Evolutionary conservation across 2,888 invertebrate genomes (phyloP), one percentile per base, ranked within the genome.

Genomic region (Agrochola circellaris): DNA sequence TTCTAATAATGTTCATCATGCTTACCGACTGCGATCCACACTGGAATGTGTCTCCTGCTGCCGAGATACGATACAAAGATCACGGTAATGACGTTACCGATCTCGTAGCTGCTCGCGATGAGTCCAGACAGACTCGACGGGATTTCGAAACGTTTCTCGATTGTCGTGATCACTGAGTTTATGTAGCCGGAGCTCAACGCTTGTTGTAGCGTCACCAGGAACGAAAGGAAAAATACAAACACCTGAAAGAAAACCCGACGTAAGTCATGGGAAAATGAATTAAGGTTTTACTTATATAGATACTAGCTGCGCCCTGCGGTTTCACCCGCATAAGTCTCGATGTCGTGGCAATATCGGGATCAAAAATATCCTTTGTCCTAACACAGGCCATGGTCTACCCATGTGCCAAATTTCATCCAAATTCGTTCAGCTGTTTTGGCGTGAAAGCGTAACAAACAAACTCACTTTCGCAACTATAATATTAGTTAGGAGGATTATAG

Each of bases 11-110:
- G 20, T 34, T 34, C 58, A 85, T 34, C 58, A 85, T 87, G 7
- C 97, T 97, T 95, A 97, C 99, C 99, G 84, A 98, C 98, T 85
- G 99, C 99, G 91, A 99, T 99, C 99, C 99, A 99, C 60, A 98
- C 98, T 73, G 99, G 99, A 93, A 99, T 99, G 94, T 99, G 99
- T 85, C 99, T 97, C 82, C 99, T 97, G 91, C 99, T 99, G 87
- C 99, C 99, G 91, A 99, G 97, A 94, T 99, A 99, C 92, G 99
- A 99, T 89, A 99, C 99, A 95, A 99, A 99, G 93, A 99, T 98
- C 90, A 99, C 99, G 58, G 99, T 99, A 92, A 99, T 98, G 89
- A 99, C 98, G 95, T 99, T 99, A 91, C 99, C 99, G 92, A 99
- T 98, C 97, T 99, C 99, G 94, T 99, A 99, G 90, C 99, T 99